Evolutionary conservation across 2,888 invertebrate genomes (phyloP).

Genomic region (Ptycholaimellus sp.): DNA sequence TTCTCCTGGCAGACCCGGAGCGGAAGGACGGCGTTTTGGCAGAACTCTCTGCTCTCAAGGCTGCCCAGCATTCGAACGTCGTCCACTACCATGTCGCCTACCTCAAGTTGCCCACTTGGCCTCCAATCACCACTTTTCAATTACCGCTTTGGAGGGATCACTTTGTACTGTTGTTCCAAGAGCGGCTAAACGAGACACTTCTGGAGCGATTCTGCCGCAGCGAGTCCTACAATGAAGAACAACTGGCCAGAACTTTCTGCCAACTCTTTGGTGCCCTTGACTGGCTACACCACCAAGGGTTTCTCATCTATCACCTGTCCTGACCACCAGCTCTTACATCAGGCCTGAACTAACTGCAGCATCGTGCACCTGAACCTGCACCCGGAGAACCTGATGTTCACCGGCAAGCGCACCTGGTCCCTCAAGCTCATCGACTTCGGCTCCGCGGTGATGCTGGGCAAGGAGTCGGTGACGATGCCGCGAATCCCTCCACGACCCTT

Average conservation of each 20-base stretch:
- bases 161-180: slow-evolving; percentile 28
- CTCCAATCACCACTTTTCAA: neutral
- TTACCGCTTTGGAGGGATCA: slow-evolving; percentile 14
- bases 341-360: slow-evolving; percentile 10
- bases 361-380: slow-evolving; percentile 65
- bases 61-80: slow-evolving; percentile 64
- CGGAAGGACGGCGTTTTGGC: too few relatives aligned
- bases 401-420: slow-evolving; percentile 41
- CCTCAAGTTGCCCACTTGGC: slow-evolving; percentile 42
- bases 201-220: slow-evolving; percentile 63
- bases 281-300: slow-evolving; percentile 75
- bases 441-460: slow-evolving; percentile 53
- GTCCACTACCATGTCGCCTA: slow-evolving; percentile 34
- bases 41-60: too few relatives aligned
- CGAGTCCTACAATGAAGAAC: slow-evolving; percentile 74
- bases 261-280: slow-evolving; percentile 71
- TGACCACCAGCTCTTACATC: neutral
- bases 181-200: slow-evolving; percentile 43
- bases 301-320: neutral
- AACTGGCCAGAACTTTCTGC: slow-evolving; percentile 57
- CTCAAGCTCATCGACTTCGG: slow-evolving; percentile 80
- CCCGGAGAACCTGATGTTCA: slow-evolving; percentile 81
- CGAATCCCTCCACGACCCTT: neutral
- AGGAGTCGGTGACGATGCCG: too few relatives aligned
- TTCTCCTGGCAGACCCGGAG: slow-evolving; percentile 34